Evolutionary conservation across 2,113 vertebrate species (phyloP).

Genomic region (Herpetotheres cachinnans): DNA sequence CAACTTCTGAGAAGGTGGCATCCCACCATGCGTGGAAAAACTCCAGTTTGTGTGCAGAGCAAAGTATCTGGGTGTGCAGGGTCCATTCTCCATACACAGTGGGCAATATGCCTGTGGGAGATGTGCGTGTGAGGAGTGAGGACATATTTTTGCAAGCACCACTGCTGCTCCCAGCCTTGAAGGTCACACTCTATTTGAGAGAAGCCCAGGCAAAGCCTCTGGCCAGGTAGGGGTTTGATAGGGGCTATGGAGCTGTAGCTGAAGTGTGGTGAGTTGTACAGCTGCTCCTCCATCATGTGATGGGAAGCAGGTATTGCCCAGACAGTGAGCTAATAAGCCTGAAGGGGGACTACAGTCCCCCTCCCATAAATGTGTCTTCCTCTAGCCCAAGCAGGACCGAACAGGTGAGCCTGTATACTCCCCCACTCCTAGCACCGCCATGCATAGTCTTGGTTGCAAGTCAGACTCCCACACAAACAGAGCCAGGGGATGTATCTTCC

Average conservation of each 20-base stretch:
- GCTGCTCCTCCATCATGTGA: neutral
- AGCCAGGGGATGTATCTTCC: neutral
- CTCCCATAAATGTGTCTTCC: neutral
- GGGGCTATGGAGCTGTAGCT: neutral
- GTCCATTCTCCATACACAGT: neutral
- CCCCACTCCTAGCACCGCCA: neutral
- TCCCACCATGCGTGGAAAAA: neutral
- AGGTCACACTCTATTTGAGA: neutral
- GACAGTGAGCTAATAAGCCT: neutral
- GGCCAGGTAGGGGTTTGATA: neutral
- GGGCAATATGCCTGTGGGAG: neutral
- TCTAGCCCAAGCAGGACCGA: neutral
- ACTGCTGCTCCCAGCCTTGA: neutral
- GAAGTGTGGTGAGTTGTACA: neutral
- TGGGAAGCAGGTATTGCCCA: neutral
- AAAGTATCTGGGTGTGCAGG: neutral
- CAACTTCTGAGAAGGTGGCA: conserved; percentile 14
- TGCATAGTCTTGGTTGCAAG: neutral
- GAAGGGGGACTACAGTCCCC: neutral
- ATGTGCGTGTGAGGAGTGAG: neutral
- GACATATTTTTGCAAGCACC: neutral
- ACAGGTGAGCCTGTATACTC: neutral
- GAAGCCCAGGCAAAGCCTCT: neutral
- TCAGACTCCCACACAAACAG: neutral
- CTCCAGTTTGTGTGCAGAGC: neutral